These are phyloP conservation scores for Fragum whitleyi DNA, from an alignment of 2,888 invertebrate genomes.

Conservation along the genomic window DNA sequence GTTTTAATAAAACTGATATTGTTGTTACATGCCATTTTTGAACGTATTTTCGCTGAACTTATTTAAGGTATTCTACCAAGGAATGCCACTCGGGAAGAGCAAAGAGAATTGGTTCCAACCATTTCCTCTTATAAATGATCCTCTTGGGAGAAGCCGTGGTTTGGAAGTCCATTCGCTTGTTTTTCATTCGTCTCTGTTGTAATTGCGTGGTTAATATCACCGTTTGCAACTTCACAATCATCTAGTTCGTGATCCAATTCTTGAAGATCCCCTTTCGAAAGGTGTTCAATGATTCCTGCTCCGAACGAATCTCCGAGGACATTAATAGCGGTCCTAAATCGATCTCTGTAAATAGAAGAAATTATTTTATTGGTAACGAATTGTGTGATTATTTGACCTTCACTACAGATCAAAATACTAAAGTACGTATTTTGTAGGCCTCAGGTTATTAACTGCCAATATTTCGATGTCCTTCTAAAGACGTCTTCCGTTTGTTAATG, in stretches of 20 bases:
- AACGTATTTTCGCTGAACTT: too few relatives aligned
- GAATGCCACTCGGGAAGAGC: too few relatives aligned
- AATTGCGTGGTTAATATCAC: background rate
- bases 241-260: conserved; percentile 36
- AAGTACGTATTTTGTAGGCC: too few relatives aligned
- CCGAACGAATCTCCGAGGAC: conserved; percentile 71
- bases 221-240: conserved; percentile 3
- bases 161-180: conserved; percentile 9
- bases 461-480: too few relatives aligned
- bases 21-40: too few relatives aligned
- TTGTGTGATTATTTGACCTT: too few relatives aligned
- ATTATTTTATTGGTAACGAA: too few relatives aligned
- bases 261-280: conserved; percentile 62
- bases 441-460: background rate
- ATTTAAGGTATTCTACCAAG: too few relatives aligned
- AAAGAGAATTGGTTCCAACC: too few relatives aligned
- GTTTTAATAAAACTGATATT: too few relatives aligned
- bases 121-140: conserved; percentile 1
- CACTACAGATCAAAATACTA: too few relatives aligned
- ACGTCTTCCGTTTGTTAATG: too few relatives aligned
- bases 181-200: background rate
- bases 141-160: conserved; percentile 3
- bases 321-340: conserved; percentile 71
- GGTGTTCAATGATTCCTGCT: conserved; percentile 68
- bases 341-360: conserved; percentile 59